Base-by-base conservation (phyloP, 2,113 vertebrate species). In the Rhineura floridana region DNA sequence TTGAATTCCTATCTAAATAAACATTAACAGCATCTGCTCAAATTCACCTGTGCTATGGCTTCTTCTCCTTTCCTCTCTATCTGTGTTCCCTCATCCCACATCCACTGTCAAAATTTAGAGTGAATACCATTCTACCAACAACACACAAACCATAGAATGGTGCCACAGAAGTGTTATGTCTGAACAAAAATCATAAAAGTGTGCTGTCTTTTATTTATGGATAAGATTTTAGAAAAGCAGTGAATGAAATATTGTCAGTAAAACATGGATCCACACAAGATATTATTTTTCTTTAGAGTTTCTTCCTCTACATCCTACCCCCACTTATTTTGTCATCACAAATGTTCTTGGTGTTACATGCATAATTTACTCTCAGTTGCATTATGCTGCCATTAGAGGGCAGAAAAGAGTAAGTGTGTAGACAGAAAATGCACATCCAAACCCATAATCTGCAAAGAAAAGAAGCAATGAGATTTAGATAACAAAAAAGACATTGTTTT, bases 311-410 rank as follows among this genome's bases (percentile, higher is more conserved):
- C 50, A 25, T 52, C 25, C 30, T 63, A 17, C 67, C 50, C 59
- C 44, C 21, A 33, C 12, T 8, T 55, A 55, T 86, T 82, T 86
- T 90, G 21, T 19, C 19, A 73, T 39, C 15, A 11, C 42, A 59
- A 36, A 67, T 23, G 55, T 52, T 85, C 8, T 78, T 48, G 59
- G 63, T 50, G 0, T 88, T 91, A 76, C 52, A 65, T 85, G 62
- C 76, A 52, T 87, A 52, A 73, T 90, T 30, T 76, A 28, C 23
- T 76, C 85, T 73, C 89, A 95, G 91, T 97, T 97, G 96, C 95
- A 36, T 70, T 86, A 1, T 73, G 69, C 44, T 59, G 89, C 97
- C 98, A 97, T 95, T 97, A 98, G 98, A 98, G 98, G 97, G 98
- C 98, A 96, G 94, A 91, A 97, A 94, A 96, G 96, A 98, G 96